Base-by-base conservation (phyloP, 2,797 vertebrate species). In the Rhinoraja longicauda region DNA sequence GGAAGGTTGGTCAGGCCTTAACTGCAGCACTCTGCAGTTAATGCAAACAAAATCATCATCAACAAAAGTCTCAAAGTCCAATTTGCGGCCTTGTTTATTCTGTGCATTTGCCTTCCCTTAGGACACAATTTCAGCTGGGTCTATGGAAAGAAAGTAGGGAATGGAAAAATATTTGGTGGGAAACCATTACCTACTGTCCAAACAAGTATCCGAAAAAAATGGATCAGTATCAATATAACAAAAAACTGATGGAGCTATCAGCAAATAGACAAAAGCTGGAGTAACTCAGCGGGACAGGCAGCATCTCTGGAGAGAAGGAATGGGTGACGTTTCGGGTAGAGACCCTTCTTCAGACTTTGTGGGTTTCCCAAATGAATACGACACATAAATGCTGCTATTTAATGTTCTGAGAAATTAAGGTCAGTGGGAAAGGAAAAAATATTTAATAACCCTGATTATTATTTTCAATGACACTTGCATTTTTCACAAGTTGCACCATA, bases 81-180 rank as follows among this genome's bases (percentile, higher is more conserved):
- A 84, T 84, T 29, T 29, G 62, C n/a, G 17, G 84, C 88, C 17
- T 67, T 88, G 84, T 88, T 88, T 67, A 62, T 88, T 88, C n/a
- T 36, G n/a, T 67, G 82, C 57, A 62, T 86, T 62, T 86, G 29
- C 29, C 59, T 64, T 88, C n/a, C 84, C 84, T 67, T 32, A 67
- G 84, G 84, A 36, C n/a, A 36, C 0, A 32, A 24, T 59, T 88
- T 67, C 84, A 67, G 84, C 84, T 64, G 84, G 84, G 13, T 88
- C 70, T 32, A 86, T n/a, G 82, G 59, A 88, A 64, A 32, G 12
- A 67, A 88, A 17, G n/a, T n/a, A 88, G 29, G n/a, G 57, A 88
- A 32, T 64, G 84, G 59, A 88, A 88, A 88, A 67, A 67, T 88
- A 88, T 67, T 67, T 67, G 84, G 84, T 88, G 2, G 21, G 59